A percentile compares a stretch with the other conserved stretches of the same genome.
phyloP scores from a whole-genome alignment of 2,113 vertebrate species.

The Takifugu bimaculatus region DNA sequence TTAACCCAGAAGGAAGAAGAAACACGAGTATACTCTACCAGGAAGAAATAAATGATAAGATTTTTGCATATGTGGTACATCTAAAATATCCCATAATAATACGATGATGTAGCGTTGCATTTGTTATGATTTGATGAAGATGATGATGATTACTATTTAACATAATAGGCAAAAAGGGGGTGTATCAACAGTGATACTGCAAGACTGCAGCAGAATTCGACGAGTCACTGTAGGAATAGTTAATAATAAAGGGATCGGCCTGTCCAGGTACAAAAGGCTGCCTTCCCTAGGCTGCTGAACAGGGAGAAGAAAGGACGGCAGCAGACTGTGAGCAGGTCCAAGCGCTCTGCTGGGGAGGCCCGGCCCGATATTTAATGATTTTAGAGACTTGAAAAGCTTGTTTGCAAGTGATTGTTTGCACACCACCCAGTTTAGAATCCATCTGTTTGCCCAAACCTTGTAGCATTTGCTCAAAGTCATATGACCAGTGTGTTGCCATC shows the following conservation, averaged over 20 bases:
- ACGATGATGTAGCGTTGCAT: too few species aligned
- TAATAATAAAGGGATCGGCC: too few species aligned
- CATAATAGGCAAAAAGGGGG: too few species aligned
- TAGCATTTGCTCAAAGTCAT: conserved; percentile 17
- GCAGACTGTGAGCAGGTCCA: neutral
- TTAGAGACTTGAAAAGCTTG: conserved; percentile 9
- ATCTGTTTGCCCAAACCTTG: conserved; percentile 10
- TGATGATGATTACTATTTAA: too few species aligned
- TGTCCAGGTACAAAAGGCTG: too few species aligned
- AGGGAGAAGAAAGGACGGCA: neutral
- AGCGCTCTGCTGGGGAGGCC: neutral
- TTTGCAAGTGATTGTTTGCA: conserved; percentile 16
- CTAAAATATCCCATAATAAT: too few species aligned
- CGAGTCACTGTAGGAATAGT: neutral
- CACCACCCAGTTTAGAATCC: conserved; percentile 1
- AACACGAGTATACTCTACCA: too few species aligned
- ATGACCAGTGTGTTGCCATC: neutral
- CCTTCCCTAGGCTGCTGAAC: neutral
- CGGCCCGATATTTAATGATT: neutral
- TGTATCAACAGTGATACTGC: neutral
- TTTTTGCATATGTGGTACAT: too few species aligned
- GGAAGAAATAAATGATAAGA: too few species aligned
- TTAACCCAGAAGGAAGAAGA: too few species aligned
- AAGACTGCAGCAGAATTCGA: conserved; percentile 6
- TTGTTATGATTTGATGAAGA: too few species aligned